Conservation (phyloP, 2,113 vertebrate species). For the Neolamprologus longior region DNA sequence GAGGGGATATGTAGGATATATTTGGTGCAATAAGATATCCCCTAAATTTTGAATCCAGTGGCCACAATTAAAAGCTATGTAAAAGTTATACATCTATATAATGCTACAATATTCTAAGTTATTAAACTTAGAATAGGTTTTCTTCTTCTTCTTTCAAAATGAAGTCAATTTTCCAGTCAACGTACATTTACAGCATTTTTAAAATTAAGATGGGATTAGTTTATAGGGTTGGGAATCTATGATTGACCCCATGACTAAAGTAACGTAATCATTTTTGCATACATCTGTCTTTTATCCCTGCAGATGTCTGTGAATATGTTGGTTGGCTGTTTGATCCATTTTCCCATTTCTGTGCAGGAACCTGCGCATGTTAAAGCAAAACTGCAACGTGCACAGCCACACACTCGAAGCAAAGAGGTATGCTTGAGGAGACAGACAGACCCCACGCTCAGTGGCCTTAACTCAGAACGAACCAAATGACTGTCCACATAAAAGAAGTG, state of each 20-base stretch:
- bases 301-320: neutral
- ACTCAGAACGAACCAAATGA: neutral
- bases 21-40: neutral
- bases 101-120: no score
- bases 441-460: neutral
- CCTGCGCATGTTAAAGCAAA: neutral
- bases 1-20: neutral
- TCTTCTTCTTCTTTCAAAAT: neutral
- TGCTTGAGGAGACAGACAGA: neutral
- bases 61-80: neutral
- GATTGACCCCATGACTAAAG: neutral
- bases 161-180: neutral
- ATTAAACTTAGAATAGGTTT: neutral
- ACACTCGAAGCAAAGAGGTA: neutral
- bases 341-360: neutral
- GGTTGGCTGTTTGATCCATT: neutral
- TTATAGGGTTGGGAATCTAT: neutral
- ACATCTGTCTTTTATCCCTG: neutral
- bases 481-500: slow-evolving; percentile 51
- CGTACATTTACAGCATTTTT: neutral
- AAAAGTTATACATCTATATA: neutral
- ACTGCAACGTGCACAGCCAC: neutral
- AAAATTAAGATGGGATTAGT: neutral
- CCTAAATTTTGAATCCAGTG: neutral
- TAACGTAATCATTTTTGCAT: neutral